A percentile compares a stretch with the other conserved stretches of the same genome.
phyloP scores from a whole-genome alignment of 2,113 vertebrate genomes.

The Cariama cristata region DNA sequence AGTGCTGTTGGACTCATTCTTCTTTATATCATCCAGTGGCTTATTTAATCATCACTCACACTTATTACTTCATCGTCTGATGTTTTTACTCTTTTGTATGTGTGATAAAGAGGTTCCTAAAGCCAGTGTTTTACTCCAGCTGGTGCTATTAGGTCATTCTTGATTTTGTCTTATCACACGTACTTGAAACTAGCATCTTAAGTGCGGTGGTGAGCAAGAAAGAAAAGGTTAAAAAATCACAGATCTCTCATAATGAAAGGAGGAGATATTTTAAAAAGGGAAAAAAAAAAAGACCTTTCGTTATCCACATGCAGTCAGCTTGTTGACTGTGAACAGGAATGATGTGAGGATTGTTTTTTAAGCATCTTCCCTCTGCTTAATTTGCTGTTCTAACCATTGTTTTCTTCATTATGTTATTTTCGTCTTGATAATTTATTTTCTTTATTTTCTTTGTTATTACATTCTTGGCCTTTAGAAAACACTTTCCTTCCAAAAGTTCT shows the following conservation, averaged over 20 bases:
- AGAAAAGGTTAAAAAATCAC: background rate
- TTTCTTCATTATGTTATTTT: constrained; percentile 4
- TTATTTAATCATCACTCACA: background rate
- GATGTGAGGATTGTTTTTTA: background rate
- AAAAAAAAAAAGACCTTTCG: background rate
- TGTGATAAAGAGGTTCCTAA: background rate
- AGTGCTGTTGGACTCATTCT: background rate
- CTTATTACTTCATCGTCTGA: background rate
- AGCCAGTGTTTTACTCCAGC: background rate
- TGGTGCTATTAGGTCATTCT: background rate
- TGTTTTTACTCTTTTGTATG: background rate
- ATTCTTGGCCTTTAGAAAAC: constrained; percentile 15
- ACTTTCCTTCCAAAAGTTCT: background rate
- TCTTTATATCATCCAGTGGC: background rate
- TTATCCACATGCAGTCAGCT: background rate
- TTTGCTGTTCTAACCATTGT: background rate
- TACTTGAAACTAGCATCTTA: background rate
- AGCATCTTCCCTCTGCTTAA: background rate
- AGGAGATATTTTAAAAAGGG: background rate
- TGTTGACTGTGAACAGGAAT: background rate
- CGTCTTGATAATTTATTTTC: background rate
- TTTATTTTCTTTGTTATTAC: constrained; percentile 6
- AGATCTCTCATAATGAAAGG: background rate
- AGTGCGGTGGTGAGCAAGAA: background rate
- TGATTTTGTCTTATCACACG: background rate